Conservation (phyloP, 2,113 vertebrate genomes). For the Rhegmatorhina hoffmannsi region DNA sequence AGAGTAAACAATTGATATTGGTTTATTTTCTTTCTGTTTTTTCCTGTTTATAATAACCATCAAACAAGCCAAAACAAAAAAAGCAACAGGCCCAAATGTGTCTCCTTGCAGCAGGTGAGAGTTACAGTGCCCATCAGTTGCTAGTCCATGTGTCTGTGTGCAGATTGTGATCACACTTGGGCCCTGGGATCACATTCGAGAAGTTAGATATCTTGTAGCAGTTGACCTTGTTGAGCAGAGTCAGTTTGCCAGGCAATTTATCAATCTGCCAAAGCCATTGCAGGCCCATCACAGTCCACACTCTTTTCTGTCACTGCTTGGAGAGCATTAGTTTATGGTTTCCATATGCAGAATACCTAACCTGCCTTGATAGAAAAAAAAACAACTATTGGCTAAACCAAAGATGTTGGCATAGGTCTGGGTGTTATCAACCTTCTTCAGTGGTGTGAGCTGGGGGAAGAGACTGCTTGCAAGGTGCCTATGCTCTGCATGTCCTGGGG, state of each 20-base stretch:
- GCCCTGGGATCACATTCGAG: neutral
- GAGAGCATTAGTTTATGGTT: neutral
- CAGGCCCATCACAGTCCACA: neutral
- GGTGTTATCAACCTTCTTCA: neutral
- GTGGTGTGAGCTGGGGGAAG: neutral
- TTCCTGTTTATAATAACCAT: neutral
- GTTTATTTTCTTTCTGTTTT: neutral
- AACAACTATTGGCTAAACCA: neutral
- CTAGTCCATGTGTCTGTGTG: neutral
- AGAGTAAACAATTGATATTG: neutral
- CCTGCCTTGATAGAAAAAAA: neutral
- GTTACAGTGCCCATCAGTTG: neutral
- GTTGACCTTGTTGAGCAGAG: neutral
- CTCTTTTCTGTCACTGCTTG: neutral
- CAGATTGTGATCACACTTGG: neutral
- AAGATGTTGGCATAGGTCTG: rapidly evolving
- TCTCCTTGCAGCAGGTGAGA: neutral
- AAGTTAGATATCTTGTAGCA: neutral
- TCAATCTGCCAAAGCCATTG: neutral
- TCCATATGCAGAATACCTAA: neutral
- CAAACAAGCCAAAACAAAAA: neutral
- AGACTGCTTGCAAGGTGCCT: rapidly evolving
- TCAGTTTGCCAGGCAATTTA: neutral
- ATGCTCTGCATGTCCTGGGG: neutral
- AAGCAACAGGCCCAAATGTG: neutral